Percentiles rank a stretch among this genome's conserved stretches.
phyloP scores from a whole-genome alignment of 2,797 vertebrate genomes.

The Sitta carolinensis region DNA sequence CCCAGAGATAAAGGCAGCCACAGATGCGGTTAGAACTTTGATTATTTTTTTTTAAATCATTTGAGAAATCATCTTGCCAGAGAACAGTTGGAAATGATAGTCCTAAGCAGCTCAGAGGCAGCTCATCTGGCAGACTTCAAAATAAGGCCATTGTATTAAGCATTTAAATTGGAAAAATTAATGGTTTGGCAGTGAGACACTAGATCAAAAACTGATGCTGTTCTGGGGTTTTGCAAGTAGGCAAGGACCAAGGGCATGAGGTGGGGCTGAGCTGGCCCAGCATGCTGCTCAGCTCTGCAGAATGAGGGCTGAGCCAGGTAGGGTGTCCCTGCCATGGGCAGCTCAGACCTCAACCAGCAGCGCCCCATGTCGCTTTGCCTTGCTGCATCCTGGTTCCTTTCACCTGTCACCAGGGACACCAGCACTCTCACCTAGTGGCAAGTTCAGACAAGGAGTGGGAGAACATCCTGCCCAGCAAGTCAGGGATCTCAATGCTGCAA shows the following conservation, averaged over 20 bases:
- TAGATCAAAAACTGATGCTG: neutral
- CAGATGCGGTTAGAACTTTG: conserved; percentile 35
- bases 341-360: neutral
- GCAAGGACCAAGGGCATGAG: neutral
- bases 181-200: neutral
- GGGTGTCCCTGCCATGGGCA: neutral
- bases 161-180: conserved; percentile 11
- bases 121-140: conserved; percentile 30
- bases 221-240: neutral
- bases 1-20: neutral
- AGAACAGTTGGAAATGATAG: conserved; percentile 34
- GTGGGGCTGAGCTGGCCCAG: neutral
- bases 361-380: neutral
- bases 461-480: accelerated
- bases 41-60: conserved; percentile 22
- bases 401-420: neutral
- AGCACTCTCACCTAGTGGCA: neutral
- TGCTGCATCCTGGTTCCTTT: neutral
- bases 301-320: neutral
- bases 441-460: accelerated
- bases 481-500: neutral
- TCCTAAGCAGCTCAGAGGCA: conserved; percentile 6
- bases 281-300: neutral
- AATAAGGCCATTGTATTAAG: conserved; percentile 8
- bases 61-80: conserved; percentile 45